Evolutionary conservation across 2,113 vertebrate species (phyloP).

Genomic region (Condylura cristata): DNA sequence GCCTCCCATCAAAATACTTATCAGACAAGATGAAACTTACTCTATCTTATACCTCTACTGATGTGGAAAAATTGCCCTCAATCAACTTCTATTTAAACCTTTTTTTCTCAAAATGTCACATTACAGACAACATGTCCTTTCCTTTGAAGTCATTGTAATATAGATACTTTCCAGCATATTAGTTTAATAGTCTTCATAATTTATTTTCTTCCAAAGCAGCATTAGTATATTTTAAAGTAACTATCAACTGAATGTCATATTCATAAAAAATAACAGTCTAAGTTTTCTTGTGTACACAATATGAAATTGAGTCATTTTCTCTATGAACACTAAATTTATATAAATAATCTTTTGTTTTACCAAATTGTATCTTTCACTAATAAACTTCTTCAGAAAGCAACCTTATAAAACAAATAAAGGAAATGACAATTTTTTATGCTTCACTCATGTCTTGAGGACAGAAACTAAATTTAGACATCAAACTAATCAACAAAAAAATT

Average conservation of each 20-base stretch:
- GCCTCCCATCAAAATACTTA: neutral
- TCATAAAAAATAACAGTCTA: neutral
- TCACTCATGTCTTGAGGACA: neutral
- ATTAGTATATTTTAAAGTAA: neutral
- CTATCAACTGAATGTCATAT: neutral
- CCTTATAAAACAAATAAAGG: neutral
- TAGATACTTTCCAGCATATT: neutral
- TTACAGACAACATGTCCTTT: neutral
- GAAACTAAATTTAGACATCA: neutral
- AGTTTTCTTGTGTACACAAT: neutral
- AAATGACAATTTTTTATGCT: neutral
- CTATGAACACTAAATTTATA: neutral
- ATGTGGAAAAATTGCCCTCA: neutral
- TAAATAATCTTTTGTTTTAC: neutral
- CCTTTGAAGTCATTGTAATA: neutral
- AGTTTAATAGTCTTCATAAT: neutral
- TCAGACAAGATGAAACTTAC: neutral
- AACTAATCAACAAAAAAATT: neutral
- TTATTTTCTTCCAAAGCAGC: neutral
- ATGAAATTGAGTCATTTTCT: neutral
- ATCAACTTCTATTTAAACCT: neutral
- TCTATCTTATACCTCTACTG: neutral
- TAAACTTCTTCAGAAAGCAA: neutral
- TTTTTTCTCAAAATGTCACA: neutral
- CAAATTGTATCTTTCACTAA: constrained; percentile 23